phyloP scores from a whole-genome alignment of 2,888 invertebrate species.

The Parthenolecanium corni region DNA sequence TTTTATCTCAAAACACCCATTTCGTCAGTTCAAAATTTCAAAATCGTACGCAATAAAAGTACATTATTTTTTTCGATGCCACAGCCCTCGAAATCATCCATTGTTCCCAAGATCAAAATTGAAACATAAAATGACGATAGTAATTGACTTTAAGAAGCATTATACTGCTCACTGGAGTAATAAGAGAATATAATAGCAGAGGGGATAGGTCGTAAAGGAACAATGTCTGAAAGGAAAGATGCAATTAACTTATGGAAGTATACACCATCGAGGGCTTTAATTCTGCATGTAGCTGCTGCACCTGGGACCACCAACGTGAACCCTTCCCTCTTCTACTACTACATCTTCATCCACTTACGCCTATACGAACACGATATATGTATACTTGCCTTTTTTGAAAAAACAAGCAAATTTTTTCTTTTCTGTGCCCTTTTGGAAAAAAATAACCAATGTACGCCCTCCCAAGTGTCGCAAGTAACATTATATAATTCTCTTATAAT shows the following conservation, averaged over 20 bases:
- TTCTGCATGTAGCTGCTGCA: slow-evolving; percentile 23
- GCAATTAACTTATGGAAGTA: slow-evolving; percentile 19
- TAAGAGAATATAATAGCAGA: neutral
- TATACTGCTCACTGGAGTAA: too few species aligned
- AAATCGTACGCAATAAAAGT: too few species aligned
- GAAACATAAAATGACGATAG: too few species aligned
- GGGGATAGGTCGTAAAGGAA: slow-evolving; percentile 4
- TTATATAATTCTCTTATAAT: slow-evolving; percentile 20
- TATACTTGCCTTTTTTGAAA: too few species aligned
- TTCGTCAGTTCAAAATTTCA: too few species aligned
- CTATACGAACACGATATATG: neutral
- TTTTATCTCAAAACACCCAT: too few species aligned
- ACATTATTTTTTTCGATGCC: too few species aligned
- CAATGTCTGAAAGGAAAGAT: slow-evolving; percentile 10
- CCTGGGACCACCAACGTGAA: slow-evolving; percentile 23
- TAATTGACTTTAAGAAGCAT: too few species aligned
- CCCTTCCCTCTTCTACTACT: slow-evolving; percentile 11
- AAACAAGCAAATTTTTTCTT: neutral
- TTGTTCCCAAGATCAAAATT: too few species aligned
- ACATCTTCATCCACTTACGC: neutral
- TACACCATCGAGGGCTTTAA: slow-evolving; percentile 20
- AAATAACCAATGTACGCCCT: too few species aligned
- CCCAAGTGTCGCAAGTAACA: neutral
- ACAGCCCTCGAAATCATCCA: too few species aligned
- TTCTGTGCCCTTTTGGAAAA: neutral